phyloP scores from a whole-genome alignment of 2,113 vertebrate genomes.

The Oncorhynchus mykiss region DNA sequence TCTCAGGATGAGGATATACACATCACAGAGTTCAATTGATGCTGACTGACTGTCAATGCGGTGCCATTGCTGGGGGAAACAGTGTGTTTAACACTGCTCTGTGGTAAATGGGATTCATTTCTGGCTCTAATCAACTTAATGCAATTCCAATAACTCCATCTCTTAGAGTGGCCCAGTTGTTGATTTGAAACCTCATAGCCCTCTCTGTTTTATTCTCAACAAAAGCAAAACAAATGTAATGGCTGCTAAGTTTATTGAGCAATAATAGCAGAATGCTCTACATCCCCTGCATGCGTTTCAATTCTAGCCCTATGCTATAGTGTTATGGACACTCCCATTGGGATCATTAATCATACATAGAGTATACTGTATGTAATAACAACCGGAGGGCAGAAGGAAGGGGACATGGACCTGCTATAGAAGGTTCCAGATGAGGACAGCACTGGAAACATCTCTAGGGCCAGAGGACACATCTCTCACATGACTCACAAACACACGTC shows the following conservation, averaged over 20 bases:
- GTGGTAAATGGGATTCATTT: conserved; percentile 63
- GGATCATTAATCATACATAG: conserved; percentile 68
- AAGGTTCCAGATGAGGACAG: conserved; percentile 42
- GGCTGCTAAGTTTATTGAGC: conserved; percentile 71
- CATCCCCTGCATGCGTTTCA: conserved; percentile 70
- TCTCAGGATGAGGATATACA: conserved; percentile 66
- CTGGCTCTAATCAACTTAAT: conserved; percentile 67
- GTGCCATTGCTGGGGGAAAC: conserved; percentile 57
- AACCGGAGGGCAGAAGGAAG: conserved; percentile 37
- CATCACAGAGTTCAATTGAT: conserved; percentile 71
- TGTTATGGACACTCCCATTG: conserved; percentile 55
- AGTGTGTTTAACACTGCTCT: conserved; percentile 60
- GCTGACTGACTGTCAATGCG: conserved; percentile 62
- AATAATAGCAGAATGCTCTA: conserved; percentile 69
- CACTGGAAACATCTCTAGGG: conserved; percentile 2
- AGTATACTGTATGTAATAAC: conserved; percentile 52
- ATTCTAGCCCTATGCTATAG: conserved; percentile 68
- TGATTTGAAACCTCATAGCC: conserved; percentile 63
- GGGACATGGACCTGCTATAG: neutral
- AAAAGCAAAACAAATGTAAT: conserved; percentile 67
- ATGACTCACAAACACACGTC: conserved; percentile 22
- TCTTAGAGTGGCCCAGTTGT: conserved; percentile 64
- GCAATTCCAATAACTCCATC: conserved; percentile 71
- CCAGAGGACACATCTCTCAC: conserved; percentile 20
- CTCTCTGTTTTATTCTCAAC: conserved; percentile 64